A percentile compares a stretch with the other conserved stretches of the same genome.
Evolutionary conservation across 1,140 invertebrate species (phyloP).

Genomic region (Ylistrum balloti): DNA sequence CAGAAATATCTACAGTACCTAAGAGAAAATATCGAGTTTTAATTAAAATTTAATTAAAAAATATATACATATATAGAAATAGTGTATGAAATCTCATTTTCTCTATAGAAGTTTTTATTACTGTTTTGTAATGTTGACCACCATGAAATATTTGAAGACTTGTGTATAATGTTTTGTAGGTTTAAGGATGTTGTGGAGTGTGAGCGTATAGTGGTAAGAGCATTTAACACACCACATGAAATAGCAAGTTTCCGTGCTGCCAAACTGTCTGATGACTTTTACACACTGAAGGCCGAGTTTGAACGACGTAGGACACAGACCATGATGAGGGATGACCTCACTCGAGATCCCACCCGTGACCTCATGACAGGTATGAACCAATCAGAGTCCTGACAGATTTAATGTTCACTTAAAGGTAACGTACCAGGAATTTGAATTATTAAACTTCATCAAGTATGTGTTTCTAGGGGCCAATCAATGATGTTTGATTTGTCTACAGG

Average conservation of each 20-base stretch:
- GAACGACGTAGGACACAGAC: slow-evolving; percentile 73
- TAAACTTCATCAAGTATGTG: background rate
- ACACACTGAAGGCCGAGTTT: slow-evolving; percentile 78
- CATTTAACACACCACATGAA: slow-evolving; percentile 78
- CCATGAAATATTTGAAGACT: background rate
- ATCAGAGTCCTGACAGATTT: too few species aligned
- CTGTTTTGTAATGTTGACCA: too few species aligned
- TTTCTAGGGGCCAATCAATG: background rate
- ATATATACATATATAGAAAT: too few species aligned
- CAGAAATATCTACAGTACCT: too few species aligned
- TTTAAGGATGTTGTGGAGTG: slow-evolving; percentile 82
- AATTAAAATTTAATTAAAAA: too few species aligned
- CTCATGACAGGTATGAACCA: slow-evolving; percentile 68
- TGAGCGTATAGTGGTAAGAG: slow-evolving; percentile 80
- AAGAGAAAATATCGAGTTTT: too few species aligned
- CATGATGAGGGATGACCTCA: slow-evolving; percentile 73
- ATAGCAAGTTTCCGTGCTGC: slow-evolving; percentile 78
- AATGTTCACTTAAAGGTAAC: too few species aligned
- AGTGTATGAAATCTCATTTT: too few species aligned
- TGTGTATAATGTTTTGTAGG: slow-evolving; percentile 67
- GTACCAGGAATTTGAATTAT: too few species aligned
- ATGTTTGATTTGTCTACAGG: slow-evolving; percentile 42
- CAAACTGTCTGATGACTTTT: slow-evolving; percentile 81
- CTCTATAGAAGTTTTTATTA: too few species aligned
- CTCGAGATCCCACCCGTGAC: slow-evolving; percentile 74